Evolutionary conservation across 2,113 vertebrate genomes (phyloP), one percentile per base, ranked within the genome.

Genomic region (Chrysochloris asiatica): DNA sequence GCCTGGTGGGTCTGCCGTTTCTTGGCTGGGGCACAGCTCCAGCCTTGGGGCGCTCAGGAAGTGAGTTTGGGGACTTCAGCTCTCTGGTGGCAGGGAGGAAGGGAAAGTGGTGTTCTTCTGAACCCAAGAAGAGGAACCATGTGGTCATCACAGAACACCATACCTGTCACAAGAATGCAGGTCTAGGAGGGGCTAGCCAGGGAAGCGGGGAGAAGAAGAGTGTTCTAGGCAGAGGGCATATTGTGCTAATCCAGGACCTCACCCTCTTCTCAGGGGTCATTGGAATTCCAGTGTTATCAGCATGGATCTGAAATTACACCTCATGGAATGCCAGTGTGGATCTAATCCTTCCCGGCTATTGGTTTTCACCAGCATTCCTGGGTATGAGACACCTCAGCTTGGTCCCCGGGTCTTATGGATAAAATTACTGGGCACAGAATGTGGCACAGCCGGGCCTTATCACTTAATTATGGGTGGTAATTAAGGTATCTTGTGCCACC

Each of bases 291-390:
- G 50, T 3, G 47, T 45, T 33, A 26, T 38, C 41, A 24, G 63
- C 4, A 0, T 8, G 1, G 3, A 1, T 83, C 92, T 91, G 82
- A 83, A 95, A 54, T 91, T 12, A 69, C 50, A n/a, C 47, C 54
- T 67, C 0, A n/a, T n/a, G n/a, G 1, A 0, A 3, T 1, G 30
- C 4, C 1, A 13, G 17, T 6, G 0, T 14, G 17, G 13, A 14
- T 16, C 22, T 3, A 8, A 28, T 52, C 28, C 36, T 2, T 24
- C n/a, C 47, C 6, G 0, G 26, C 63, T 12, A 0, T 16, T 0
- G 0, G 17, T 36, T 26, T 56, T 30, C 22, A 12, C n/a, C 6
- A 0, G 13, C 91, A n/a, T 80, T 80, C 72, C 56, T 50, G 41
- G 82, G 54, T 10, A 0, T 13, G 4, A n/a, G 30, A 33, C 19